Base-by-base conservation (phyloP, 2,113 vertebrate genomes). In the Epinephelus lanceolatus region DNA sequence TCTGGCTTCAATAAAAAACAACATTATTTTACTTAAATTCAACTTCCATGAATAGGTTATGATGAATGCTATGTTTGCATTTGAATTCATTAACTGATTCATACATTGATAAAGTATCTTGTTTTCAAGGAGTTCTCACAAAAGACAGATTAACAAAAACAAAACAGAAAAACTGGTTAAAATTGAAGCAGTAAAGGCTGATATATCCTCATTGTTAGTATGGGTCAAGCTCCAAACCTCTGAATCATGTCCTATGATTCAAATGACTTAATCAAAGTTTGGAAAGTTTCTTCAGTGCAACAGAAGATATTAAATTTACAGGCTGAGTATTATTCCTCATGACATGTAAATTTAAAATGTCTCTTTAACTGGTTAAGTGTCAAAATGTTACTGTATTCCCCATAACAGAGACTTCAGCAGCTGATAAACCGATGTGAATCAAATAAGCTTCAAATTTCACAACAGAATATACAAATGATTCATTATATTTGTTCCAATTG, bases 391-490 rank as follows among this genome's bases (percentile, higher is more conserved):
- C 14, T 45, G 9, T 15, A 19, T 5, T 61, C 5, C 61, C 37
- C 14, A 45, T 52, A 14, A 18, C n/a, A 63, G n/a, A 51, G 45
- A 40, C 6, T 10, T 27, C 27, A 47, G 57, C 33, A 47, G 71
- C 47, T 49, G n/a, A 51, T 51, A 1, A 84, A 61, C 53, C 68
- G 6, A 71, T 71, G 27, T 0, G 42, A 60, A 73, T 59, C 17
- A 62, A 65, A 61, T 27, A n/a, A 65, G 30, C 33, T 53, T 3
- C 7, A 49, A 42, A 63, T 5, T 30, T 80, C 45, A 56, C 17
- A 63, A 2, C 30, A 23, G 21, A 69, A 57, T 53, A 53, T 60
- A 13, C 61, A 19, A 72, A 70, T 53, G 9, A 8, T 12, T 77
- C 19, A 53, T 9, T 23, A 27, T 33, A 68, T 65, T 57, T 57